phyloP scores from a whole-genome alignment of 2,888 invertebrate species.

The Ornithoptera priamus region DNA sequence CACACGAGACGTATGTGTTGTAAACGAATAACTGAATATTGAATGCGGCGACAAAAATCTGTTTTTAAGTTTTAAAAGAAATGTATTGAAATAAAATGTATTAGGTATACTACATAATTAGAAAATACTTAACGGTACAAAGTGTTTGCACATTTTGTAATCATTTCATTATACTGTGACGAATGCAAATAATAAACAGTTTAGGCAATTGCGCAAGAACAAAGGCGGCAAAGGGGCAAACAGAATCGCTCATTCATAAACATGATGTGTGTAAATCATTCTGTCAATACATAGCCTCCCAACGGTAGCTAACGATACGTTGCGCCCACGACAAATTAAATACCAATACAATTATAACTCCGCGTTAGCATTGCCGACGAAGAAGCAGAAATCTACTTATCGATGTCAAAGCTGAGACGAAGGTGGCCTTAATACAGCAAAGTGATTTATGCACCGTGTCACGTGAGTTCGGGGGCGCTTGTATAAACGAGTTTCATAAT shows the following conservation, averaged over 20 bases:
- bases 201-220: background rate
- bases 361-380: slow-evolving; percentile 31
- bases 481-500: background rate
- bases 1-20: slow-evolving; percentile 35
- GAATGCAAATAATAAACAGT: too few species aligned
- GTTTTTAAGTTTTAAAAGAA: too few species aligned
- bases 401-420: slow-evolving; percentile 39
- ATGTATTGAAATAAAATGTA: too few species aligned
- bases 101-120: too few species aligned
- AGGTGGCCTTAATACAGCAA: slow-evolving; percentile 50
- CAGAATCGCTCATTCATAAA: slow-evolving; percentile 22
- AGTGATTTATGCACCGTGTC: slow-evolving; percentile 57
- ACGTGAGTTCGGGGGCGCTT: slow-evolving; percentile 23
- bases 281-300: slow-evolving; percentile 45
- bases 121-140: too few species aligned
- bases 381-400: slow-evolving; percentile 29
- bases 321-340: slow-evolving; percentile 62
- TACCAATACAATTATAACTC: slow-evolving; percentile 51
- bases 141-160: too few species aligned
- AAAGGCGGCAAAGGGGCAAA: slow-evolving; percentile 6
- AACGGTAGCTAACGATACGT: slow-evolving; percentile 55
- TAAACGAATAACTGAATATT: background rate
- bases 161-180: too few species aligned
- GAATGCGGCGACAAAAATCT: background rate
- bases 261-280: slow-evolving; percentile 23